Base-by-base conservation (phyloP, 2,797 vertebrate species). In the Sebastolobus alascanus region DNA sequence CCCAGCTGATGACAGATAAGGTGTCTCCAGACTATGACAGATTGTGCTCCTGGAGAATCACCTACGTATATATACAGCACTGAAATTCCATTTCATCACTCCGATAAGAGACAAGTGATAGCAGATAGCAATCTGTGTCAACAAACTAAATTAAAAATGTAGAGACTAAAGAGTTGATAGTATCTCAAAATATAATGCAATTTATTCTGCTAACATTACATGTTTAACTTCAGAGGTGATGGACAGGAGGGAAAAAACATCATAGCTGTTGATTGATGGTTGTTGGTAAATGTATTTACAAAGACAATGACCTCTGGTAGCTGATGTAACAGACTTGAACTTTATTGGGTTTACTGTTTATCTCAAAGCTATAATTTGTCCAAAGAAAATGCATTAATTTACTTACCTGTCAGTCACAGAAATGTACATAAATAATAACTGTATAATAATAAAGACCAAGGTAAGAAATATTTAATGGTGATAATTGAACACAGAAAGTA, bases 81-180 rank as follows among this genome's bases (percentile, higher is more conserved):
- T 91, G 88, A 96, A 96, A 96, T 95, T 94, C 93, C 90, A 96
- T 96, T 97, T 95, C 52, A 20, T 96, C 92, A 91, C 68, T 40
- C 81, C 18, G 95, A 96, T 96, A 96, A 96, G 89, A 79, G 90
- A 91, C 93, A 94, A 95, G 92, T 86, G 95, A 96, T 96, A 95
- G 93, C 85, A 96, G 96, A 97, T 96, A 95, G 84, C 77, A 85
- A 96, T 96, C 95, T 96, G 84, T 95, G 95, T 96, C 95, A 97
- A 97, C 95, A 95, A 96, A 96, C 91, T 95, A 96, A 97, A 96
- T 96, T 95, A 96, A 97, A 97, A 96, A 92, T 84, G 60, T 91
- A 84, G 83, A 82, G 88, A 92, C 89, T 93, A 93, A 94, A 94
- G 87, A 92, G 93, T 82, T 20, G 94, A 96, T 97, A 93, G 74